These are phyloP conservation scores for Erythrolamprus reginae DNA, from an alignment of 2,113 vertebrate genomes.

Conservation along the genomic window DNA sequence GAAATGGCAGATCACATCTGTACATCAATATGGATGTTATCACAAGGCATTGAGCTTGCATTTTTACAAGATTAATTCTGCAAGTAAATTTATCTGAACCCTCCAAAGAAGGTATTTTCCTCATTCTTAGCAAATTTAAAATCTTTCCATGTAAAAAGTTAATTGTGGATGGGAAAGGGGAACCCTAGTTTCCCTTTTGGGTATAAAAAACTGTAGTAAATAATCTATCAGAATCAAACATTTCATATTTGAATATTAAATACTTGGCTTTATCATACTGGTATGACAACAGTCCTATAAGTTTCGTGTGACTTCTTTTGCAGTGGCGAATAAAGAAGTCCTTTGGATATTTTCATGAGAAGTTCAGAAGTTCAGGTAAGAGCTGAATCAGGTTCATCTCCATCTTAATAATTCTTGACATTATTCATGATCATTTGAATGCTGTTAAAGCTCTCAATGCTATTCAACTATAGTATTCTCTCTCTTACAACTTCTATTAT, in stretches of 20 bases:
- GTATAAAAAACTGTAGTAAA: not conserved
- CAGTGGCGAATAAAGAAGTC: not conserved
- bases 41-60: not conserved
- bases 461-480: not conserved
- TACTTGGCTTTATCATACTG: not conserved
- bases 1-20: not conserved
- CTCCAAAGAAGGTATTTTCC: not conserved
- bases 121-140: not conserved
- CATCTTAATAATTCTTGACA: not conserved
- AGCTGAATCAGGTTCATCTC: not conserved
- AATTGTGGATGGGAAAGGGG: not conserved
- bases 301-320: not conserved
- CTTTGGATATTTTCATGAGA: not conserved
- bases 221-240: not conserved
- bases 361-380: not conserved
- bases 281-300: not conserved
- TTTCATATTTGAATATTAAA: not conserved
- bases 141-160: not conserved
- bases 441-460: not conserved
- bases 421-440: not conserved
- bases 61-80: not conserved
- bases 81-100: not conserved
- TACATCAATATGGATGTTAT: not conserved
- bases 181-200: not conserved
- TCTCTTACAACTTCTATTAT: not conserved